Evolutionary conservation across 2,888 invertebrate genomes (phyloP), one percentile per base, ranked within the genome.

Genomic region (Keiferia lycopersicella): DNA sequence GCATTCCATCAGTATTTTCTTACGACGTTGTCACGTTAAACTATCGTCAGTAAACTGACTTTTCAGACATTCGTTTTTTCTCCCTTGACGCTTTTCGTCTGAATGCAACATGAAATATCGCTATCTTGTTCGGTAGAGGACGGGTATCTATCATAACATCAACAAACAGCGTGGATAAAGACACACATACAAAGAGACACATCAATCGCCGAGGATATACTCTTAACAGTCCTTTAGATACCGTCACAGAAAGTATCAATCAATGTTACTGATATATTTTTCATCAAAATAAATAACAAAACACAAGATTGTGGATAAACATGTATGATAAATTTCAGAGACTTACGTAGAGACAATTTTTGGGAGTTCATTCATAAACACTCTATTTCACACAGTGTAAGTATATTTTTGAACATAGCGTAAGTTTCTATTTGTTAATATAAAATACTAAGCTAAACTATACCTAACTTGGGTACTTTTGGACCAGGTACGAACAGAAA

Each of bases 181-280:
- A 50, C 2, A 22, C 26, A n/a, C 26, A 3, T 53, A 53, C 30
- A 20, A 53, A 26, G 11, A 30, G 53, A 53, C 53, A 30, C 53
- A 53, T 53, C 53, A 53, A 53, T 53, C 53, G 26, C 7, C 2
- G n/a, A 39, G 20, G 38, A 58, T 58, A 58, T 18, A 20, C 58
- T 58, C 39, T 58, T 18, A 58, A 58, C 58, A 38, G 58, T 58
- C 39, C 58, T 10, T 39, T 39, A 3, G 26, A 53, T 12, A 20
- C 11, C 26, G 26, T 10, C 26, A 20, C 26, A 53, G 22, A 18
- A 22, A 26, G 26, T 14, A 20, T 53, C 51, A 53, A 53, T 26
- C 20, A 53, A 12, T 14, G 20, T 12, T 53, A 26, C 10, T 20
- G 48, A 45, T 45, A n/a, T 45, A 14, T 45, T 16, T 45, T 45